These are phyloP conservation scores for Helicoverpa zea DNA, from an alignment of 1,140 invertebrate genomes.

Conservation along the genomic window DNA sequence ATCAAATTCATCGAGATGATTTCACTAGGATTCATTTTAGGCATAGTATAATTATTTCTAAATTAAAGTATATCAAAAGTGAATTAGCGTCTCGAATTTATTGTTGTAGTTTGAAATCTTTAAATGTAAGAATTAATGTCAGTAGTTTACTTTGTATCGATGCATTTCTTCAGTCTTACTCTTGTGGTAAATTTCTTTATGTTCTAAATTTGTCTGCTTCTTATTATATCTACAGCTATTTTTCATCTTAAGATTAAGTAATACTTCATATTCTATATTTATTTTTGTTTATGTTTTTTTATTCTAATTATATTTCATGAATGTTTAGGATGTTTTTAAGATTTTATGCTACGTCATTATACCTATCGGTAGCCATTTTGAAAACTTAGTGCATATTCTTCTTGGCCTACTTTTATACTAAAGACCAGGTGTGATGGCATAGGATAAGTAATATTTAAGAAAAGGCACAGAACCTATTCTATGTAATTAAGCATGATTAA, in stretches of 20 bases:
- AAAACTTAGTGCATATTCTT: not conserved
- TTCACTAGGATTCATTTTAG: too few species aligned
- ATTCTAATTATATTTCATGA: slow-evolving; percentile 4
- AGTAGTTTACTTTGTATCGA: not conserved
- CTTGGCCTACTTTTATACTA: not conserved
- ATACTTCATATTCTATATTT: too few species aligned
- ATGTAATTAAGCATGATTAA: slow-evolving; percentile 5
- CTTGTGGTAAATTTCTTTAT: too few species aligned
- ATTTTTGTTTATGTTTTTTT: not conserved
- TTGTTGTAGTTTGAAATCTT: slow-evolving; percentile 29
- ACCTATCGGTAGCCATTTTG: not conserved
- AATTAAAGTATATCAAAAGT: not conserved
- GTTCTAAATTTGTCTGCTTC: too few species aligned
- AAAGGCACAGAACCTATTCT: not conserved
- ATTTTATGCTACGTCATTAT: slow-evolving; percentile 13
- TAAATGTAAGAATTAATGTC: slow-evolving; percentile 24
- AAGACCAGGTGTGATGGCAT: not conserved
- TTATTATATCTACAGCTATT: too few species aligned
- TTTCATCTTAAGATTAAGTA: too few species aligned
- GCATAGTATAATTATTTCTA: not conserved
- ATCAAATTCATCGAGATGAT: too few species aligned
- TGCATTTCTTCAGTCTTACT: too few species aligned
- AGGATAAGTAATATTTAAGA: not conserved
- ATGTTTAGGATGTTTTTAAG: slow-evolving; percentile 8
- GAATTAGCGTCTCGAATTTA: slow-evolving; percentile 39